Evolutionary conservation across 2,113 vertebrate genomes (phyloP).

Genomic region (Muntiacus reevesi): DNA sequence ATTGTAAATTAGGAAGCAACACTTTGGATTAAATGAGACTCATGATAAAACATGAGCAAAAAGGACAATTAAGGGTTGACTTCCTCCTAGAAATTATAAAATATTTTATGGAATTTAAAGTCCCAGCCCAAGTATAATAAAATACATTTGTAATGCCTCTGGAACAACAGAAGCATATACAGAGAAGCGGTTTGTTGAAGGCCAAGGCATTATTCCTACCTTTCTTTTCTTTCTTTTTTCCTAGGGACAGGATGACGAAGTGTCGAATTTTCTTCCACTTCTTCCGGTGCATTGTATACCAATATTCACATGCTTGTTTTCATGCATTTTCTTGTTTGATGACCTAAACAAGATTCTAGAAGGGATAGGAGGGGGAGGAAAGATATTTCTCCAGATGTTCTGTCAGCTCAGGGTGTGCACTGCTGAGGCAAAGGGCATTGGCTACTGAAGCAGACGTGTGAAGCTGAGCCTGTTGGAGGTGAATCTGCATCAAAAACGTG

Average conservation of each 20-base stretch:
- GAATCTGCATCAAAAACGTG: neutral
- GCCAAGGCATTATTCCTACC: neutral
- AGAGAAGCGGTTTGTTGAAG: neutral
- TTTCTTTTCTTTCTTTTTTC: neutral
- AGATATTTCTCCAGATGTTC: neutral
- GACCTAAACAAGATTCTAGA: neutral
- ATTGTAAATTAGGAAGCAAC: neutral
- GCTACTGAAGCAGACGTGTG: neutral
- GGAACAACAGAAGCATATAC: neutral
- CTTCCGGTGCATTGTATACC: rapidly evolving
- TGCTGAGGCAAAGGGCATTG: rapidly evolving
- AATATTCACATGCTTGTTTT: neutral
- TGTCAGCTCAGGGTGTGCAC: rapidly evolving
- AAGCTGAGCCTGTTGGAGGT: neutral
- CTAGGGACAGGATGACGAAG: neutral
- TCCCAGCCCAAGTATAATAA: neutral
- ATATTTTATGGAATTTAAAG: neutral
- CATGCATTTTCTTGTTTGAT: neutral
- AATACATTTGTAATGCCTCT: neutral
- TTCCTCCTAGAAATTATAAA: neutral
- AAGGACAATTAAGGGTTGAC: neutral
- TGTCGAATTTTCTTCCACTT: neutral
- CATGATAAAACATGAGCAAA: neutral
- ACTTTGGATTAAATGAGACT: neutral
- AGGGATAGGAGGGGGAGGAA: neutral